Evolutionary conservation across 2,113 vertebrate genomes (phyloP), one percentile per base, ranked within the genome.

Genomic region (Otolemur garnettii): DNA sequence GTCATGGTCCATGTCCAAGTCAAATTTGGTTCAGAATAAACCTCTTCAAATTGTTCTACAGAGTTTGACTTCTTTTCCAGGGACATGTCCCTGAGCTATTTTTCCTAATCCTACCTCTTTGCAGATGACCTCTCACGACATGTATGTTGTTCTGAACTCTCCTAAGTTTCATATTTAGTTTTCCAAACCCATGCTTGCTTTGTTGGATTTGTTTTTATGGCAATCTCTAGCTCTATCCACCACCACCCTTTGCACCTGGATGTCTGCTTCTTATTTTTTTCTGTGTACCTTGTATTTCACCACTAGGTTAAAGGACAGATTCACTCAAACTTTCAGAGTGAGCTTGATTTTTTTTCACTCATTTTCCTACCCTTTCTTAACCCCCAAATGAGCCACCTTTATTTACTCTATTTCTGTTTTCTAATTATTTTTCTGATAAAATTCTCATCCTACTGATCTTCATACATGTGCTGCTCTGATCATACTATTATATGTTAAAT

Each of bases 371-470:
- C 42, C 26, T 86, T 79, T 35, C 5, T 81, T 66, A 84, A 42
- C 5, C 0, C 11, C 19, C 19, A 74, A 88, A 53, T 22, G 2
- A 77, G n/a, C 10, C 7, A 74, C 1, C 13, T 82, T 94, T 85
- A 69, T 64, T 71, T 64, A 83, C 38, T 57, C 5, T 71, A 77
- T 87, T 83, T 91, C 12, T 60, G 57, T 0, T 75, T 91, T 55
- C n/a, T 87, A 59, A 66, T 64, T 93, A 2, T 35, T 94, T 80
- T 91, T 78, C 33, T 79, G 57, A 55, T 35, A 81, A 78, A 28
- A 22, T 33, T 69, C 50, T 69, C 21, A 64, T 64, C 10, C 26
- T 38, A 14, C 62, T 53, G 21, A 80, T 26, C 5, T 80, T 86
- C 19, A 92, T 86, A 33, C 26, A 68, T 74, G 14, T 57, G 6